A percentile compares a stretch with the other conserved stretches of the same genome.
Evolutionary conservation across 2,113 vertebrate genomes (phyloP).

Genomic region (Thermophis baileyi): DNA sequence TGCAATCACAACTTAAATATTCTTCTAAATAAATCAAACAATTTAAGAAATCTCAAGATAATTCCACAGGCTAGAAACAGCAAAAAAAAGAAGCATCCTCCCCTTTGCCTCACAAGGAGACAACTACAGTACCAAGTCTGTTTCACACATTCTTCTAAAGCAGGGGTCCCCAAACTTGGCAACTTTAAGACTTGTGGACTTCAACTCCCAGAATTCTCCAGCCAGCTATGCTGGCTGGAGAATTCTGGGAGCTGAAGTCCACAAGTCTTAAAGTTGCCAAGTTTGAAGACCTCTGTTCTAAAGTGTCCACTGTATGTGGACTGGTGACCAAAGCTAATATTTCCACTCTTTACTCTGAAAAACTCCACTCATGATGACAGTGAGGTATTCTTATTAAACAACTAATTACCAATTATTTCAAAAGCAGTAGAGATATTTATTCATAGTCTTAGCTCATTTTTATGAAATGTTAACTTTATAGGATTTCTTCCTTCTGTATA

Average conservation of each 20-base stretch:
- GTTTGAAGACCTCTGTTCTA: too few species aligned
- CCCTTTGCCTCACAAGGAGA: not conserved
- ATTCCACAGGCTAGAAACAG: too few species aligned
- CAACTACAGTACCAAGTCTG: not conserved
- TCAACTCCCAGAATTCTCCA: too few species aligned
- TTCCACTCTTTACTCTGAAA: not conserved
- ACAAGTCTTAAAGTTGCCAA: too few species aligned
- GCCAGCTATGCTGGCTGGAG: too few species aligned
- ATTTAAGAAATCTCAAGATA: too few species aligned
- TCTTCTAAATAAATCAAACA: not conserved
- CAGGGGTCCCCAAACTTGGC: too few species aligned
- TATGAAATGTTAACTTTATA: not conserved
- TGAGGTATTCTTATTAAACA: too few species aligned
- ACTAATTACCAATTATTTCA: not conserved
- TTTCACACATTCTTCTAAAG: not conserved
- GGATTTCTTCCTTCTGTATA: not conserved
- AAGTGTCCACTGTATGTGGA: not conserved
- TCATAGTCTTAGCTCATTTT: not conserved
- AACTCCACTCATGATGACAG: not conserved
- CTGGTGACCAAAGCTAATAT: not conserved
- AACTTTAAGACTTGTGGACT: too few species aligned
- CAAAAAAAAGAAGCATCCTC: too few species aligned
- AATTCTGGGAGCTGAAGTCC: too few species aligned
- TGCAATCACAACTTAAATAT: too few species aligned
- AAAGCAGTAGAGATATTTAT: not conserved